Evolutionary conservation across 2,113 vertebrate genomes (phyloP).

Genomic region (Pachyramphus minor): DNA sequence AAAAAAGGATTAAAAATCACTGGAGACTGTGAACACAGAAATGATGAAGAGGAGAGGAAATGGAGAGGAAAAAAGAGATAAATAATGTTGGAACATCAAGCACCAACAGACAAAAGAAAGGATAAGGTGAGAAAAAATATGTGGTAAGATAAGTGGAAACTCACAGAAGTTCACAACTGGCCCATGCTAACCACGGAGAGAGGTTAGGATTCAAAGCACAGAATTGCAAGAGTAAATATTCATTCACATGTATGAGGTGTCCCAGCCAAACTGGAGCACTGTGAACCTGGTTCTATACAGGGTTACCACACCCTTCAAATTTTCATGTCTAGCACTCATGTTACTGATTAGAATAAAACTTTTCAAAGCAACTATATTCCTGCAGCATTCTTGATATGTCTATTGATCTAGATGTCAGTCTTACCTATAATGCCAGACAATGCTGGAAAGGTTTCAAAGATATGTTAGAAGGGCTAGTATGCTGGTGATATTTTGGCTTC

Average conservation of each 20-base stretch:
- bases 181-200: fast-evolving
- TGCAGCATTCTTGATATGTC: background rate
- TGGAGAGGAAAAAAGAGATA: background rate
- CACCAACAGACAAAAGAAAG: background rate
- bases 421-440: background rate
- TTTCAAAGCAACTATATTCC: background rate
- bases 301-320: background rate
- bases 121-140: background rate
- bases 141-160: background rate
- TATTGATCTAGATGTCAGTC: background rate
- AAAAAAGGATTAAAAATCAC: background rate
- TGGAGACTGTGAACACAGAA: background rate
- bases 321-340: background rate
- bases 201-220: background rate
- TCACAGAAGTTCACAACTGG: background rate
- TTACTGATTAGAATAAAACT: background rate
- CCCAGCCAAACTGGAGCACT: background rate
- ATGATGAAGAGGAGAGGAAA: background rate
- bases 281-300: background rate
- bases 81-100: background rate
- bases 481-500: background rate
- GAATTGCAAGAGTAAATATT: background rate
- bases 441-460: background rate
- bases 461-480: background rate
- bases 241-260: background rate